Percentiles rank a stretch among this genome's conserved stretches.
These are phyloP conservation scores for Netelia inedita DNA, from an alignment of 2,888 invertebrate genomes.

Conservation along the genomic window DNA sequence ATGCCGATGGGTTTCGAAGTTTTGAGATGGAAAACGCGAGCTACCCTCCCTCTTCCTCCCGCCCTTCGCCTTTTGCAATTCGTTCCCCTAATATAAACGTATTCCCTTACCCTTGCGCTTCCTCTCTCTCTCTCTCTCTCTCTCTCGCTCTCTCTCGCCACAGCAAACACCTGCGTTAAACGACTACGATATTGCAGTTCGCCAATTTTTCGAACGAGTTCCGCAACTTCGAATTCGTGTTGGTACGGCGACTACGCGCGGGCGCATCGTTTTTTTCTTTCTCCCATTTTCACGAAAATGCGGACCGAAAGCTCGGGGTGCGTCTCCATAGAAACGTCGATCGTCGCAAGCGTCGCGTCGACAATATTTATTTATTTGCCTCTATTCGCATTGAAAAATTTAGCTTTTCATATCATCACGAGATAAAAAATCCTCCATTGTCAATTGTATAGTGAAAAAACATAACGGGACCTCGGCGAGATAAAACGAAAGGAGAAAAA, in stretches of 20 bases:
- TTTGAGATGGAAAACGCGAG: slow-evolving; percentile 37
- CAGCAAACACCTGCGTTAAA: too few relatives aligned
- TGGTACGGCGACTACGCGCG: too few relatives aligned
- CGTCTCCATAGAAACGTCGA: slow-evolving; percentile 44
- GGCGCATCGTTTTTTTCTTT: not conserved
- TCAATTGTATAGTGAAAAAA: too few relatives aligned
- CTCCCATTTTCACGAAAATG: not conserved
- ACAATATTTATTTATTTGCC: too few relatives aligned
- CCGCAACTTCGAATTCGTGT: slow-evolving; percentile 29
- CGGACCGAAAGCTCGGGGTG: not conserved
- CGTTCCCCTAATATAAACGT: not conserved
- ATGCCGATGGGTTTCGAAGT: slow-evolving; percentile 50
- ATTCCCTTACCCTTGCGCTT: not conserved
- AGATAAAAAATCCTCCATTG: too few relatives aligned
- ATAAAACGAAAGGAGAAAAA: too few relatives aligned
- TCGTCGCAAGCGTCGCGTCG: not conserved
- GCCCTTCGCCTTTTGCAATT: not conserved
- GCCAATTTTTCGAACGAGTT: slow-evolving; percentile 22
- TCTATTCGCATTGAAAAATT: too few relatives aligned
- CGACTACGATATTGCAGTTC: not conserved
- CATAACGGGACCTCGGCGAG: too few relatives aligned
- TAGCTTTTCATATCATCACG: too few relatives aligned
- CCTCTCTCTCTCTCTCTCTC: not conserved
- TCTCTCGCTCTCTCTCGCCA: slow-evolving; percentile 8
- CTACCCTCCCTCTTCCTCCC: too few relatives aligned